phyloP scores from a whole-genome alignment of 2,888 invertebrate species.

The Linyphia triangularis region DNA sequence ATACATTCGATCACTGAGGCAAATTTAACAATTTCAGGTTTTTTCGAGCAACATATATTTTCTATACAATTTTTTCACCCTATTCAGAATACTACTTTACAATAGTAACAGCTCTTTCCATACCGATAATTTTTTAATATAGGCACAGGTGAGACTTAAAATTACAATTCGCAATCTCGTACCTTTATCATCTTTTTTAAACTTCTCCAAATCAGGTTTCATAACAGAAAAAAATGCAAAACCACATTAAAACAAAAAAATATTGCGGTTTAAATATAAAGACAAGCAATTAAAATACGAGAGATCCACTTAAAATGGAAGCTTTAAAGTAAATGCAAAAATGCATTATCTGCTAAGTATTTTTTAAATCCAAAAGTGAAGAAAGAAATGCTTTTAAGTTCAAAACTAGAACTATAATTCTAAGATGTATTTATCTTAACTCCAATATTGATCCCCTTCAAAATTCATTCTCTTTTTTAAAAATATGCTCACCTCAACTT shows the following conservation, averaged over 20 bases:
- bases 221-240: background rate
- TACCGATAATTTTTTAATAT: conserved; percentile 20
- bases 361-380: background rate
- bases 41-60: conserved; percentile 41
- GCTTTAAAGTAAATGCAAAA: conserved; percentile 9
- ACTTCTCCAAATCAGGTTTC: conserved; percentile 12
- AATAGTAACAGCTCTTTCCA: conserved; percentile 40
- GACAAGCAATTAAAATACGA: conserved; percentile 7
- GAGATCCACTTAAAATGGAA: conserved; percentile 1
- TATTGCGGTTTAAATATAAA: background rate
- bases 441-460: background rate
- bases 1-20: conserved; percentile 55
- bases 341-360: background rate
- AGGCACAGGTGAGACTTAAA: conserved; percentile 63
- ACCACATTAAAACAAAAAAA: background rate
- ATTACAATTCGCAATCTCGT: conserved; percentile 21
- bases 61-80: conserved; percentile 54
- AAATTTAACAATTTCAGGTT: conserved; percentile 69
- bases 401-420: conserved; percentile 20
- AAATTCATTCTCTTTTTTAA: background rate
- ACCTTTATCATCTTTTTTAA: conserved; percentile 17
- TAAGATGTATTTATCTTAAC: background rate
- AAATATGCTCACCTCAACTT: background rate
- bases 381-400: background rate
- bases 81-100: conserved; percentile 49